Conservation (phyloP, 2,113 vertebrate species). For the Chionis minor region DNA sequence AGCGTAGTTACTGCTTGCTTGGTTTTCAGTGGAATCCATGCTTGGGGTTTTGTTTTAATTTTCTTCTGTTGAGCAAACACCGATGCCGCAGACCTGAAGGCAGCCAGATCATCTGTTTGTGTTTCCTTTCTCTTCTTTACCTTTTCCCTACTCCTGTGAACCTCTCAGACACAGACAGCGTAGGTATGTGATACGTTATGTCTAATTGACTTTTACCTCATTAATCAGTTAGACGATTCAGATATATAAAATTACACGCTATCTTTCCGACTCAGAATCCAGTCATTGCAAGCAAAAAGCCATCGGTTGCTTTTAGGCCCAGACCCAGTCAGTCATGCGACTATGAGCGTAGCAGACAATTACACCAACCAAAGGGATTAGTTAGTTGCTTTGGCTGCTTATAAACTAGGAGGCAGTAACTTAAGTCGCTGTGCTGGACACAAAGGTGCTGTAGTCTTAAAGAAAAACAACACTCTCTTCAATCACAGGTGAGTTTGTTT, state of each 20-base stretch:
- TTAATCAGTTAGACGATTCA: not conserved
- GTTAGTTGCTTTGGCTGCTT: not conserved
- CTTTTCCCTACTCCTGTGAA: not conserved
- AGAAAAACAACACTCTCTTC: not conserved
- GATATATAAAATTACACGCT: not conserved
- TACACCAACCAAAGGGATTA: not conserved
- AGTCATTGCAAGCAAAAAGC: not conserved
- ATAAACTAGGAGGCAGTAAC: not conserved
- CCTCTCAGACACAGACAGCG: not conserved
- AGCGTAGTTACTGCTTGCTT: not conserved
- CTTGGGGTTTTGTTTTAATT: not conserved
- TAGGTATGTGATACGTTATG: not conserved
- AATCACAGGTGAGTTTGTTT: not conserved
- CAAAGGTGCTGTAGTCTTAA: not conserved
- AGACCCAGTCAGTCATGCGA: not conserved
- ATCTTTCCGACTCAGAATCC: not conserved
- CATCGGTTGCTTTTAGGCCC: not conserved
- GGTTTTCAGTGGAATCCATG: not conserved
- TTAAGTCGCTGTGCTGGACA: not conserved
- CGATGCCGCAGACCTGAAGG: not conserved
- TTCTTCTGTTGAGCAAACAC: not conserved
- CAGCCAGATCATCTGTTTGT: not conserved
- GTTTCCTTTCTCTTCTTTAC: not conserved
- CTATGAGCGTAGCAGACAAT: not conserved
- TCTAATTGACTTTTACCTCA: not conserved